phyloP scores from a whole-genome alignment of 2,113 vertebrate genomes.

The Athene cunicularia region DNA sequence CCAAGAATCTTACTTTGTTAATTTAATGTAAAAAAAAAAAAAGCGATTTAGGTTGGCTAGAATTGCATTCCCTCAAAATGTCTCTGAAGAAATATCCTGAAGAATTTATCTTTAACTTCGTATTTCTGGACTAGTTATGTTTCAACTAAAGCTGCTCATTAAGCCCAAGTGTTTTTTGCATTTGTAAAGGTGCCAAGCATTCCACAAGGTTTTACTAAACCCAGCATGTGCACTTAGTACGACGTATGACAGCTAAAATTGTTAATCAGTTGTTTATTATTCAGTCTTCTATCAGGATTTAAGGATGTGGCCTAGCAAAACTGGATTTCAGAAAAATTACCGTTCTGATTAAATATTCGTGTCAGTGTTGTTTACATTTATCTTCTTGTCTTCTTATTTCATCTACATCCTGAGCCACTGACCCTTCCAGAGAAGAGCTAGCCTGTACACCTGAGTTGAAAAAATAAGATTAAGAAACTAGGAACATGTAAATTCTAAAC shows the following conservation, averaged over 20 bases:
- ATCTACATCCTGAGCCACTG: background rate
- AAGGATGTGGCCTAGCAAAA: background rate
- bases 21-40: background rate
- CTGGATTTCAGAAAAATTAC: background rate
- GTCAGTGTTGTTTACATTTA: background rate
- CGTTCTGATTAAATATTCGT: background rate
- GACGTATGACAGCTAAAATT: rapidly evolving
- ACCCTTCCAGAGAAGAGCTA: background rate
- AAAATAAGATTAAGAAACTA: background rate
- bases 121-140: background rate
- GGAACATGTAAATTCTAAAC: background rate
- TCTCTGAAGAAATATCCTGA: background rate
- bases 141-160: background rate
- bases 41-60: background rate
- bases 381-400: background rate
- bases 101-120: background rate
- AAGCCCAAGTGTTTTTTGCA: background rate
- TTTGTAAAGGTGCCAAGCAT: background rate
- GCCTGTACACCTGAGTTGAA: background rate
- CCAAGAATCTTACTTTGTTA: background rate
- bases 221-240: background rate
- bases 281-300: background rate
- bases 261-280: background rate
- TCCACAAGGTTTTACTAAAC: background rate
- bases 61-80: background rate